Percentiles rank a stretch among this genome's conserved stretches.
Evolutionary conservation across 1,140 invertebrate species (phyloP).

Genomic region (Pissodes strobi): DNA sequence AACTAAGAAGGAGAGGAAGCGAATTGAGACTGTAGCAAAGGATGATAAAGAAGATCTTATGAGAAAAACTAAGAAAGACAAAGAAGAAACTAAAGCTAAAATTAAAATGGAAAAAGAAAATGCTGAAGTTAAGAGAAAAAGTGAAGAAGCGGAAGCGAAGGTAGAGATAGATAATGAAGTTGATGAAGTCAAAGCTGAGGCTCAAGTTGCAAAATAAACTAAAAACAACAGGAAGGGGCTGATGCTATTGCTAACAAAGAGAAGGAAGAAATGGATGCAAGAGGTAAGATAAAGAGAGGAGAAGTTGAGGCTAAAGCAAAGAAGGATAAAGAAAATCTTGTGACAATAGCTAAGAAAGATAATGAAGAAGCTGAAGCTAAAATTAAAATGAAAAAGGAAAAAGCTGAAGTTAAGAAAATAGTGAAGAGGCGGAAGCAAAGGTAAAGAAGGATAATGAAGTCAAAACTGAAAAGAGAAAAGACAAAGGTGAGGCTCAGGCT

Average conservation of each 20-base stretch:
- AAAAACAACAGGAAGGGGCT: too few species aligned
- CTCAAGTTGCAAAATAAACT: not conserved
- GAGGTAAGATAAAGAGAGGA: slow-evolving; percentile 12
- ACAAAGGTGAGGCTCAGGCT: slow-evolving; percentile 31
- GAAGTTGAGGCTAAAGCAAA: slow-evolving; percentile 39
- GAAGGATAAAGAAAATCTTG: slow-evolving; percentile 40
- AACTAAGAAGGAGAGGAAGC: slow-evolving; percentile 27
- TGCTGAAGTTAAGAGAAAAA: slow-evolving; percentile 34
- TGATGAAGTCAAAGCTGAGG: slow-evolving; percentile 33
- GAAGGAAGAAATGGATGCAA: slow-evolving; percentile 39
- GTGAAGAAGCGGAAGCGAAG: slow-evolving; percentile 31
- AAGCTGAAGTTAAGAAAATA: slow-evolving; percentile 29
- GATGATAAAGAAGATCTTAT: slow-evolving; percentile 41
- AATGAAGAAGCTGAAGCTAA: slow-evolving; percentile 37
- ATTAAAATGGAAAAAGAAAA: slow-evolving; percentile 34
- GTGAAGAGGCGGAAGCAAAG: slow-evolving; percentile 36
- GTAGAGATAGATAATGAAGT: slow-evolving; percentile 42
- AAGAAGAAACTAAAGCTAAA: slow-evolving; percentile 36
- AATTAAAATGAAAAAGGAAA: slow-evolving; percentile 35
- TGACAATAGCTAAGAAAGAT: slow-evolving; percentile 36
- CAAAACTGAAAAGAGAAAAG: slow-evolving; percentile 40
- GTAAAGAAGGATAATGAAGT: slow-evolving; percentile 34
- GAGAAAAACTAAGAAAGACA: slow-evolving; percentile 37
- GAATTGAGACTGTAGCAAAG: slow-evolving; percentile 40
- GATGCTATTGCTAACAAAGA: too few species aligned